Percentiles rank a stretch among this genome's conserved stretches.
Conservation (phyloP, 2,797 vertebrate species). For the Ptychobarbus kaznakovi region DNA sequence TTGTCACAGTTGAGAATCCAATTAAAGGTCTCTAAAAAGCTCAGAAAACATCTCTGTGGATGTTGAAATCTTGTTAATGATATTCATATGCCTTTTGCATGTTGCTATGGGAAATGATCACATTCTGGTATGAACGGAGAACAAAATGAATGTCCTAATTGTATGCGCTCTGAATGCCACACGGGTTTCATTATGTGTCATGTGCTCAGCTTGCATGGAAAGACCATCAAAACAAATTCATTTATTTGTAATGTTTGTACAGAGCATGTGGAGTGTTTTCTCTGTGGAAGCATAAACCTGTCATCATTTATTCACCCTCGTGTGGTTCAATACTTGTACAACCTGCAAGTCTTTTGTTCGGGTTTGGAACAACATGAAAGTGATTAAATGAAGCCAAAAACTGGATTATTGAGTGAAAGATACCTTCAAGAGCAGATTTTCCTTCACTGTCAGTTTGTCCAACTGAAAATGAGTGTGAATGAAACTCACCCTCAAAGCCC, state of each 20-base stretch:
- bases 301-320: background rate
- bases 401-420: background rate
- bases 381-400: background rate
- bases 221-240: conserved; percentile 2
- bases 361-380: conserved; percentile 1
- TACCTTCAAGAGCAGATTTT: background rate
- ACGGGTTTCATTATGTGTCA: conserved; percentile 14
- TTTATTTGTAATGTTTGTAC: background rate
- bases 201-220: background rate
- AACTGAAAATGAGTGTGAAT: background rate
- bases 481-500: background rate
- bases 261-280: background rate
- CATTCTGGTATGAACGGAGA: background rate
- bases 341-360: background rate
- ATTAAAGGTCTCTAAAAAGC: conserved; percentile 6
- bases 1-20: background rate
- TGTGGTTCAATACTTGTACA: background rate
- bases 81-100: background rate
- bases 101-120: conserved; percentile 11
- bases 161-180: background rate
- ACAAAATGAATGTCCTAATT: background rate
- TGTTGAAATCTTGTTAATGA: conserved; percentile 3
- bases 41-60: background rate
- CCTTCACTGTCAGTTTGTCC: background rate
- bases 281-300: background rate